Conservation (phyloP, 2,888 invertebrate genomes). For the Sphecodes monilicornis region DNA sequence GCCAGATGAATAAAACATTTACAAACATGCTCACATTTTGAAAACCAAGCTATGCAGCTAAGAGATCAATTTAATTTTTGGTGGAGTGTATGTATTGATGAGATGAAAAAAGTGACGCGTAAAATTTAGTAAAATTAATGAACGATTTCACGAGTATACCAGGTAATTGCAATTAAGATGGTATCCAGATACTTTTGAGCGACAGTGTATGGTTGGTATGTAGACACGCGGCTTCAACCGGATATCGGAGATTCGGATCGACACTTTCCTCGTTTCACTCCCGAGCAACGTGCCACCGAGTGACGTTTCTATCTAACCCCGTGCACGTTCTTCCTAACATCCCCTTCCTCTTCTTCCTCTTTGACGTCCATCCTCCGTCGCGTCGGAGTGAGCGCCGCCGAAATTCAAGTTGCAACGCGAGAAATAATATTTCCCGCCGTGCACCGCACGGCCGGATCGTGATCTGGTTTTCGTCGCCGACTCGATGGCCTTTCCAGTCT, state of each 20-base stretch:
- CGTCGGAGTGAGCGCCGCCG: conserved; percentile 2
- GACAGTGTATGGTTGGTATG: conserved; percentile 21
- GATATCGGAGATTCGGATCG: conserved; percentile 62
- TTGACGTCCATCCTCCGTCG: neutral
- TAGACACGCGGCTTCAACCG: conserved; percentile 35
- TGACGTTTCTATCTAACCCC: conserved; percentile 59
- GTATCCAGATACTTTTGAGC: neutral
- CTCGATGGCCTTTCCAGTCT: neutral
- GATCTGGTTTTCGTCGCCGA: conserved; percentile 10
- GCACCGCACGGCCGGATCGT: conserved; percentile 11
- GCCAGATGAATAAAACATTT: neutral
- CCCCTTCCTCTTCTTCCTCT: neutral
- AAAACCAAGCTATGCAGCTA: neutral
- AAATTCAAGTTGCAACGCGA: conserved; percentile 29
- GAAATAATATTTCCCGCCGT: conserved; percentile 43
- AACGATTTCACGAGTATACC: neutral
- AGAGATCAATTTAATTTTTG: neutral
- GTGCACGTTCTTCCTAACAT: conserved; percentile 27
- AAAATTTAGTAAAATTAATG: neutral
- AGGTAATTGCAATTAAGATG: neutral
- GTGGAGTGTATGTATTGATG: neutral
- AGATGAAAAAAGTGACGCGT: neutral
- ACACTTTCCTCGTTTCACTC: conserved; percentile 51
- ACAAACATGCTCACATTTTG: neutral
- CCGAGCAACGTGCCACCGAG: conserved; percentile 32